Evolutionary conservation across 37 sponge, comb jelly and placozoan genomes (phyloP).

Genomic region (Amphimedon queenslandica): DNA sequence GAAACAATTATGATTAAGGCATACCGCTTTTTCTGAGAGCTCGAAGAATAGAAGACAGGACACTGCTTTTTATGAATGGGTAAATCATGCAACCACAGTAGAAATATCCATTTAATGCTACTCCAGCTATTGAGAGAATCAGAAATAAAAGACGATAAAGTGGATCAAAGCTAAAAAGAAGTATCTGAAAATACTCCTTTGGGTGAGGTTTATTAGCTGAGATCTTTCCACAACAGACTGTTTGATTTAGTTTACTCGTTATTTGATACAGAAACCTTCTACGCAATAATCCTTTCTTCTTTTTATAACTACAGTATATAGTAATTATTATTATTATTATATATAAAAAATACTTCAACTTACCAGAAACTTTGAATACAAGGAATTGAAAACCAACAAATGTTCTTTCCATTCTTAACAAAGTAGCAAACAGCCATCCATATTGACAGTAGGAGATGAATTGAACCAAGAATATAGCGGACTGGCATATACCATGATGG

Average conservation of each 20-base stretch:
- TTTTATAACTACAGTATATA: background rate
- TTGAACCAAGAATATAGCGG: background rate
- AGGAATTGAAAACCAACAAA: background rate
- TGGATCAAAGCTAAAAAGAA: background rate
- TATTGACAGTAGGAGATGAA: background rate
- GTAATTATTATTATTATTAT: background rate
- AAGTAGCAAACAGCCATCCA: background rate
- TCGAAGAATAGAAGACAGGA: background rate
- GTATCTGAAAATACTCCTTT: background rate
- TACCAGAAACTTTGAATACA: background rate
- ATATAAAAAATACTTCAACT: background rate
- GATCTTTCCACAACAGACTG: background rate
- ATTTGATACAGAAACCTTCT: background rate
- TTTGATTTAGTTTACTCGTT: background rate
- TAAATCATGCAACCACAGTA: background rate
- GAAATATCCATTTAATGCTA: background rate
- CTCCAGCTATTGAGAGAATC: background rate
- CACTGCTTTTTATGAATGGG: background rate
- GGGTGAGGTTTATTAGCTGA: background rate
- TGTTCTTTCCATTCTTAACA: background rate
- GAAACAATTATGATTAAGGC: too few relatives aligned
- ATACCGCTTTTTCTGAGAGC: background rate
- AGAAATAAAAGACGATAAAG: background rate
- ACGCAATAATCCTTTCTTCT: background rate
- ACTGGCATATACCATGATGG: background rate